A percentile compares a stretch with the other conserved stretches of the same genome.
Conservation (phyloP, 1,140 invertebrate genomes). For the Hycleus phaleratus region DNA sequence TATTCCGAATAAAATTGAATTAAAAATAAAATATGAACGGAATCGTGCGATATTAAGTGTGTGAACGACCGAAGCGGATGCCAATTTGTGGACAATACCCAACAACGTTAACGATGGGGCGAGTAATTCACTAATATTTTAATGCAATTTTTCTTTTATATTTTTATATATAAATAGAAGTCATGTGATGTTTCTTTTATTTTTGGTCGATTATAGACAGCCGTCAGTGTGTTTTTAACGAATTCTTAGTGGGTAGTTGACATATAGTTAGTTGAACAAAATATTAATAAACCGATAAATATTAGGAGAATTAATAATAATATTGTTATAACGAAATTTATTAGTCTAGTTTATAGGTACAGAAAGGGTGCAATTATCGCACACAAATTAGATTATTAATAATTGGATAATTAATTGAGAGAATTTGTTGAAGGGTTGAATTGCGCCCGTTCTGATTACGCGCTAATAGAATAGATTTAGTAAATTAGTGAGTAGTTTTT, state of each 20-base stretch:
- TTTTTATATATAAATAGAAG: slow-evolving; percentile 23
- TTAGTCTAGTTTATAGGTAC: too few relatives aligned
- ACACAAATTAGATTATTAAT: too few relatives aligned
- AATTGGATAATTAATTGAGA: too few relatives aligned
- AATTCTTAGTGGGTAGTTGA: neutral
- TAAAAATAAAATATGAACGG: neutral
- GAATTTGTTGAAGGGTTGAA: too few relatives aligned
- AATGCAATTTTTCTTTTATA: slow-evolving; percentile 19
- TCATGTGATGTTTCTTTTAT: slow-evolving; percentile 31
- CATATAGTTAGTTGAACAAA: neutral
- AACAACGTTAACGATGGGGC: slow-evolving; percentile 34
- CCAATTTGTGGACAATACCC: slow-evolving; percentile 25
- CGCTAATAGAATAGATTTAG: too few relatives aligned
- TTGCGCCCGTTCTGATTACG: too few relatives aligned
- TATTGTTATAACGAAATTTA: too few relatives aligned
- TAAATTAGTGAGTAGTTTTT: too few relatives aligned
- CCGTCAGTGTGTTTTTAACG: neutral
- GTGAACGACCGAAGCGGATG: slow-evolving; percentile 30
- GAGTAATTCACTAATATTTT: slow-evolving; percentile 36
- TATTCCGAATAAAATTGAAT: neutral
- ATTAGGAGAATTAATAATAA: too few relatives aligned
- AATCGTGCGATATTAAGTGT: slow-evolving; percentile 14
- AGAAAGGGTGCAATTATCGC: too few relatives aligned
- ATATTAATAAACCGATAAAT: too few relatives aligned
- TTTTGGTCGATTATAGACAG: too few relatives aligned